Percentiles rank a stretch among this genome's conserved stretches.
Conservation (phyloP, 2,797 vertebrate genomes). For the Pagetopsis macropterus region DNA sequence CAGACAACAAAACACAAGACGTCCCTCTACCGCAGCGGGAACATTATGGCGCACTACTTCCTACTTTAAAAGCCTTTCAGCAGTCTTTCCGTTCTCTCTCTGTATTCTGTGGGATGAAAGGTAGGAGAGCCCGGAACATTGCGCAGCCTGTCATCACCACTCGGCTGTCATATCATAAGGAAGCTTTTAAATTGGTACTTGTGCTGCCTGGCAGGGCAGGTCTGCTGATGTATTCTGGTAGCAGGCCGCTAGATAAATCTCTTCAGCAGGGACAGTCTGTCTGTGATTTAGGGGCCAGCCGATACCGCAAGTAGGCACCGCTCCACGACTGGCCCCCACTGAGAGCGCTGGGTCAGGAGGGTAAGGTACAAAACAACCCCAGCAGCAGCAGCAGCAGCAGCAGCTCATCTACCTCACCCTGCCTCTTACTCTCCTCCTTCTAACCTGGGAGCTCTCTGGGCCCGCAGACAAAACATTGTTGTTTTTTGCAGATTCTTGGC, state of each 20-base stretch:
- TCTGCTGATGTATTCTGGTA: slow-evolving; percentile 64
- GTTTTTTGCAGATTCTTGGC: slow-evolving; percentile 67
- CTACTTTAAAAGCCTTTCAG: slow-evolving; percentile 57
- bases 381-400: slow-evolving; percentile 34
- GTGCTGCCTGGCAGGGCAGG: slow-evolving; percentile 55
- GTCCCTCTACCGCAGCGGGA: slow-evolving; percentile 42
- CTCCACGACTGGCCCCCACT: slow-evolving; percentile 12
- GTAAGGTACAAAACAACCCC: slow-evolving; percentile 30
- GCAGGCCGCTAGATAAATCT: slow-evolving; percentile 57
- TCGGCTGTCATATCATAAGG: slow-evolving; percentile 61
- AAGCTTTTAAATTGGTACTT: slow-evolving; percentile 72
- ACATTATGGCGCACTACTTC: slow-evolving; percentile 51
- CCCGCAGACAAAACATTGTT: slow-evolving; percentile 56
- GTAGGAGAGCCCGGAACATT: slow-evolving; percentile 54
- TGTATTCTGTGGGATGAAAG: slow-evolving; percentile 62
- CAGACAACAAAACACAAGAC: slow-evolving; percentile 60
- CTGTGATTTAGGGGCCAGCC: slow-evolving; percentile 54
- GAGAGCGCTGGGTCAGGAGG: slow-evolving; percentile 28
- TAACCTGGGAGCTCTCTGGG: slow-evolving; percentile 39
- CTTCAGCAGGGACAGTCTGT: slow-evolving; percentile 53
- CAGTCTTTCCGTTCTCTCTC: slow-evolving; percentile 40
- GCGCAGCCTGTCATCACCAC: slow-evolving; percentile 67
- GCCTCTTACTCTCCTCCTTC: slow-evolving; percentile 33
- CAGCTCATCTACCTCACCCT: slow-evolving; percentile 31
- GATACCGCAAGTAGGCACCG: slow-evolving; percentile 47